phyloP scores from a whole-genome alignment of 2,888 invertebrate genomes.

The Clunio marinus region DNA sequence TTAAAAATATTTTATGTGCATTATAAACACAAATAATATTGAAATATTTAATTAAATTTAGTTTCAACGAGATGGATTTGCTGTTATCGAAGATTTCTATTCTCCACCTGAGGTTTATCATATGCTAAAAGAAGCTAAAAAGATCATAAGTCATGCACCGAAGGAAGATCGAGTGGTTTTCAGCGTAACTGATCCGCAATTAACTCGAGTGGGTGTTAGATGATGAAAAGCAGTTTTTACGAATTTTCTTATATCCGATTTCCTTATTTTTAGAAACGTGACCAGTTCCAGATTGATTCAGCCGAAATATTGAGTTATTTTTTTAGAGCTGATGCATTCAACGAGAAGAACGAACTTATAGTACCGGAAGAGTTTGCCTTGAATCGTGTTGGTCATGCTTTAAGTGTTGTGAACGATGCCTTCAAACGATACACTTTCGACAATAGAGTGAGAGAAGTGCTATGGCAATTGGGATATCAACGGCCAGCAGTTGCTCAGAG shows the following conservation, averaged over 20 bases:
- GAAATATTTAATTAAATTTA: too few species aligned
- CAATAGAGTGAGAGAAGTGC: conserved; percentile 72
- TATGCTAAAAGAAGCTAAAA: conserved; percentile 63
- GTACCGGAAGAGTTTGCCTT: conserved; percentile 63
- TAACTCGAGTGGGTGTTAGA: conserved; percentile 40
- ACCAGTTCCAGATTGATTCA: conserved; percentile 60
- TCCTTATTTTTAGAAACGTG: background rate
- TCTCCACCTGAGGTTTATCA: conserved; percentile 71
- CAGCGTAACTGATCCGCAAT: conserved; percentile 54
- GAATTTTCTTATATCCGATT: too few species aligned
- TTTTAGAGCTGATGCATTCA: conserved; percentile 79
- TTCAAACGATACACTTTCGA: conserved; percentile 82
- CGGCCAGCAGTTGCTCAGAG: conserved; percentile 88
- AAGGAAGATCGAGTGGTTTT: conserved; percentile 64
- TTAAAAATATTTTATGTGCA: too few species aligned
- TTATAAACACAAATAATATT: too few species aligned
- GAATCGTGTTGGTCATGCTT: conserved; percentile 74
- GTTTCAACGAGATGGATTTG: conserved; percentile 77
- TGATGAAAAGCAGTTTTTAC: conserved; percentile 69
- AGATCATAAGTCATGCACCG: conserved; percentile 69
- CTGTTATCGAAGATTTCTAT: conserved; percentile 78
- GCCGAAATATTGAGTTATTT: conserved; percentile 89
- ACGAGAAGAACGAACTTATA: conserved; percentile 64
- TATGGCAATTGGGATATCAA: conserved; percentile 65
- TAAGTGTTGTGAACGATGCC: conserved; percentile 74